phyloP scores from a whole-genome alignment of 2,113 vertebrate genomes.

The Genyomyrus donnyi region DNA sequence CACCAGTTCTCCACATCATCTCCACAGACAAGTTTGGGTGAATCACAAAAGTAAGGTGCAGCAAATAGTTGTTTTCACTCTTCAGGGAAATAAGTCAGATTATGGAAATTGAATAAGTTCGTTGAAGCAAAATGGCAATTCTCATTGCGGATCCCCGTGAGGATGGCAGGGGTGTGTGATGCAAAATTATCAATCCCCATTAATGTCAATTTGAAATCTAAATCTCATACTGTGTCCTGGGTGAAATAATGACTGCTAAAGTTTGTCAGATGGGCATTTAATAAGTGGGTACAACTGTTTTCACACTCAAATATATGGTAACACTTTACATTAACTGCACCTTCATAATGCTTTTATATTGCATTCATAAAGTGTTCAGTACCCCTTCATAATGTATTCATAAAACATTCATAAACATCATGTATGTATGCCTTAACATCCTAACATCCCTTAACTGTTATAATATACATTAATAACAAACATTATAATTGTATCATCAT shows the following conservation, averaged over 20 bases:
- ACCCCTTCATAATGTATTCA: too few species aligned
- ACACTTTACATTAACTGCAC: too few species aligned
- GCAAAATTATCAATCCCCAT: background rate
- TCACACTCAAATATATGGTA: background rate
- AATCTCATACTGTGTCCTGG: background rate
- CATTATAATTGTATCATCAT: too few species aligned
- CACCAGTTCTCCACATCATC: background rate
- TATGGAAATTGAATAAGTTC: background rate
- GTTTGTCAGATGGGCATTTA: background rate
- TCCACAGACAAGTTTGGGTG: background rate
- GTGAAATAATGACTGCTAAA: background rate
- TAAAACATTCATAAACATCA: too few species aligned
- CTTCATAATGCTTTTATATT: too few species aligned
- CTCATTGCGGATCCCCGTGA: background rate
- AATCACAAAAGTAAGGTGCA: background rate
- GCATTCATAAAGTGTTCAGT: too few species aligned
- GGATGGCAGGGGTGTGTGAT: background rate
- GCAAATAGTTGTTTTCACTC: background rate
- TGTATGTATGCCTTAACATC: too few species aligned
- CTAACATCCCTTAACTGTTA: too few species aligned
- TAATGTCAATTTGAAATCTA: background rate
- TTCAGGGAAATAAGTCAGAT: background rate
- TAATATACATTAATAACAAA: too few species aligned
- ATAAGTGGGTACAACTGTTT: background rate
- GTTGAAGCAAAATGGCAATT: background rate